phyloP scores from a whole-genome alignment of 2,797 vertebrate species.

The Sus cebifrons region DNA sequence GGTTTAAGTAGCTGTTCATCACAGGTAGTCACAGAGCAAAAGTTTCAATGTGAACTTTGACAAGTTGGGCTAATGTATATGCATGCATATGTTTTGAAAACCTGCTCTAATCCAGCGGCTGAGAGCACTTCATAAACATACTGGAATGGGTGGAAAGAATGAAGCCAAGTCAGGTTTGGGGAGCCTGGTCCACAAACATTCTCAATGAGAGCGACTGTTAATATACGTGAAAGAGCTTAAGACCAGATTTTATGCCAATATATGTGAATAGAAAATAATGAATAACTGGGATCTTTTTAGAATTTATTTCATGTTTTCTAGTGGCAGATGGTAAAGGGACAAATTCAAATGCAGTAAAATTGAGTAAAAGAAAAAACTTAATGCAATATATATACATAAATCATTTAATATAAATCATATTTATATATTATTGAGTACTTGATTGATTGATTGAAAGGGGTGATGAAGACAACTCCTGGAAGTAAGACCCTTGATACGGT shows the following conservation, averaged over 20 bases:
- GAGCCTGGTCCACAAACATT: slow-evolving; percentile 83
- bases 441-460: neutral
- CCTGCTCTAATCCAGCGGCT: slow-evolving; percentile 91
- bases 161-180: slow-evolving; percentile 87
- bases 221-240: neutral
- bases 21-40: slow-evolving; percentile 19
- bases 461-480: slow-evolving; percentile 24
- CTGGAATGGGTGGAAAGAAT: slow-evolving; percentile 79
- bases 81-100: slow-evolving; percentile 87
- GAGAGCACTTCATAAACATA: slow-evolving; percentile 78
- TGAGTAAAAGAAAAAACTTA: neutral
- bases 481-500: neutral
- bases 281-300: neutral
- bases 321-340: neutral
- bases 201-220: slow-evolving; percentile 8
- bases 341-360: neutral
- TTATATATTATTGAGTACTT: neutral
- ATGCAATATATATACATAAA: neutral
- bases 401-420: neutral
- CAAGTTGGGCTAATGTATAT: slow-evolving; percentile 75
- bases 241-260: neutral
- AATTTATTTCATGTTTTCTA: slow-evolving; percentile 70
- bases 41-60: slow-evolving; percentile 83
- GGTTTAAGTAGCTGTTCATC: slow-evolving; percentile 60
- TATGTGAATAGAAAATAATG: neutral